Evolutionary conservation across 2,888 invertebrate species (phyloP).

Genomic region (Antheraea yamamai): DNA sequence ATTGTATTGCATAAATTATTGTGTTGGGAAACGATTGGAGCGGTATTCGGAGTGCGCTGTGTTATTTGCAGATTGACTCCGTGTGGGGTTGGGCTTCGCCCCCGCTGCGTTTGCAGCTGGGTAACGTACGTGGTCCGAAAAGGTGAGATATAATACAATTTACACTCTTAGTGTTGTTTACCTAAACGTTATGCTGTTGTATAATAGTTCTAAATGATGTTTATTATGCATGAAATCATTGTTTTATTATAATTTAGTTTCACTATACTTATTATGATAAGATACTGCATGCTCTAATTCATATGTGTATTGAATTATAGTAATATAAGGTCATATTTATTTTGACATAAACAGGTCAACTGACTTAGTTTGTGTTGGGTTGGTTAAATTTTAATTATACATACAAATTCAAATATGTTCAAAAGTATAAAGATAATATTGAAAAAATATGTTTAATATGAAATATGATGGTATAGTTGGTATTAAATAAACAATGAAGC

Average conservation of each 20-base stretch:
- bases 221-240: constrained; percentile 29
- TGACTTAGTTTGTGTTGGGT: neutral
- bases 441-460: neutral
- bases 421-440: neutral
- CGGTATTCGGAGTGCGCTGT: constrained; percentile 46
- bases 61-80: constrained; percentile 91
- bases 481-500: neutral
- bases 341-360: constrained; percentile 2
- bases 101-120: constrained; percentile 91
- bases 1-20: constrained; percentile 69
- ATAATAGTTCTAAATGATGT: constrained; percentile 21
- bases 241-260: constrained; percentile 24
- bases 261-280: constrained; percentile 14
- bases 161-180: constrained; percentile 42
- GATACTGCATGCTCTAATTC: constrained; percentile 17
- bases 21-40: constrained; percentile 51
- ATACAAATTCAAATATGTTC: neutral
- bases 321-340: constrained; percentile 9
- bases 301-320: neutral
- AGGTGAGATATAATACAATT: constrained; percentile 55
- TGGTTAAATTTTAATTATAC: neutral
- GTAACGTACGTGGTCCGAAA: constrained; percentile 82
- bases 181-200: constrained; percentile 33
- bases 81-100: constrained; percentile 98
- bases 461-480: neutral